These are phyloP conservation scores for Plecotus auritus DNA, from an alignment of 2,113 vertebrate species.

Conservation along the genomic window DNA sequence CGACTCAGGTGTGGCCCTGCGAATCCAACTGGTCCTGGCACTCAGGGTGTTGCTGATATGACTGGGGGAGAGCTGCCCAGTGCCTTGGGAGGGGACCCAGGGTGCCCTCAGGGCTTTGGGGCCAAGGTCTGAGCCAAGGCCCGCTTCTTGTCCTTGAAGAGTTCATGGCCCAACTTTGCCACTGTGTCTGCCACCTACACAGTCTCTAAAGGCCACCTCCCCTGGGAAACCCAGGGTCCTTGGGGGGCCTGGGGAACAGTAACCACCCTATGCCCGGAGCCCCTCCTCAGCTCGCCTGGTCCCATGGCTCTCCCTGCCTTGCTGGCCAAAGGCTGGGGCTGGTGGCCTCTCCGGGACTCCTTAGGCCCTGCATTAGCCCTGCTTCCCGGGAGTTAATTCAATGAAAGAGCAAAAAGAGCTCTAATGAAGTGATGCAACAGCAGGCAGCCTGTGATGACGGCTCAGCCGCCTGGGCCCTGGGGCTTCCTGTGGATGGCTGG, in stretches of 20 bases:
- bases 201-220: background rate
- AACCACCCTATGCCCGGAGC: constrained; percentile 31
- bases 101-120: background rate
- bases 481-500: background rate
- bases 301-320: background rate
- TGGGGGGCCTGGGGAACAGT: background rate
- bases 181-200: background rate
- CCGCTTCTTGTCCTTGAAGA: background rate
- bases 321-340: constrained; percentile 27
- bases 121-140: background rate
- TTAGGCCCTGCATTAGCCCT: constrained; percentile 61
- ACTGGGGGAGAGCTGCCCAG: background rate
- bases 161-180: background rate
- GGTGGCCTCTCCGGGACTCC: constrained; percentile 33
- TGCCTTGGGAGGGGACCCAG: background rate
- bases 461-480: background rate
- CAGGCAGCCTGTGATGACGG: background rate
- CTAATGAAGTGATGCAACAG: constrained; percentile 61
- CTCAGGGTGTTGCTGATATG: background rate
- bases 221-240: background rate
- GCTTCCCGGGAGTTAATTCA: constrained; percentile 73
- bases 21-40: background rate
- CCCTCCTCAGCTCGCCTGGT: background rate
- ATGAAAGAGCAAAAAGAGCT: constrained; percentile 68
- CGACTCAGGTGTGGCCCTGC: background rate